These are phyloP conservation scores for Trachops cirrhosus DNA, from an alignment of 2,797 vertebrate species.

Conservation along the genomic window DNA sequence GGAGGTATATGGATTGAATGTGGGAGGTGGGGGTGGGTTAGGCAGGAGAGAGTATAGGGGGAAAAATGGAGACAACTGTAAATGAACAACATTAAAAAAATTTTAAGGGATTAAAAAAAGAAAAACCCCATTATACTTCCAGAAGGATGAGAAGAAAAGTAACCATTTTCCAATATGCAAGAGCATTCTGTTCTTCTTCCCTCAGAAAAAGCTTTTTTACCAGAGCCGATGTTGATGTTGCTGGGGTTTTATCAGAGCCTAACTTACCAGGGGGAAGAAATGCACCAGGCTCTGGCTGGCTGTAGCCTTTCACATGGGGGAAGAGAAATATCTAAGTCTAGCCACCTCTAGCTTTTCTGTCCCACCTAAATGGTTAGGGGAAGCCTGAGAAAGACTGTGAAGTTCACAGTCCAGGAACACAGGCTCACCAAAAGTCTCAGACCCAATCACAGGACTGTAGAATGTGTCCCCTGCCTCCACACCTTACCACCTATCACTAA, in stretches of 20 bases:
- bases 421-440: not conserved
- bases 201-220: not conserved
- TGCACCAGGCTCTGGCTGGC: not conserved
- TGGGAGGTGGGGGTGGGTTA: too few species aligned
- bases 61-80: too few species aligned
- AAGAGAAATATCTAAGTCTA: not conserved
- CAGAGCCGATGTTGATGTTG: not conserved
- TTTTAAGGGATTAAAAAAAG: too few species aligned
- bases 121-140: not conserved
- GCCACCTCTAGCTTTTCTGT: not conserved
- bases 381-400: not conserved
- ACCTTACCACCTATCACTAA: not conserved
- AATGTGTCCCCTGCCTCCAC: not conserved
- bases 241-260: not conserved
- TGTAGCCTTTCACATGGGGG: not conserved
- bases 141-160: not conserved
- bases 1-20: too few species aligned
- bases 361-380: not conserved
- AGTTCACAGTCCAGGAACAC: not conserved
- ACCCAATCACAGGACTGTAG: not conserved
- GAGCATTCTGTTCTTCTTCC: not conserved
- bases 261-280: not conserved
- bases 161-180: not conserved
- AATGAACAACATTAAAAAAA: too few species aligned
- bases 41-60: too few species aligned